These are phyloP conservation scores for Tetranychus truncatus DNA, from an alignment of 2,888 invertebrate genomes.

Conservation along the genomic window DNA sequence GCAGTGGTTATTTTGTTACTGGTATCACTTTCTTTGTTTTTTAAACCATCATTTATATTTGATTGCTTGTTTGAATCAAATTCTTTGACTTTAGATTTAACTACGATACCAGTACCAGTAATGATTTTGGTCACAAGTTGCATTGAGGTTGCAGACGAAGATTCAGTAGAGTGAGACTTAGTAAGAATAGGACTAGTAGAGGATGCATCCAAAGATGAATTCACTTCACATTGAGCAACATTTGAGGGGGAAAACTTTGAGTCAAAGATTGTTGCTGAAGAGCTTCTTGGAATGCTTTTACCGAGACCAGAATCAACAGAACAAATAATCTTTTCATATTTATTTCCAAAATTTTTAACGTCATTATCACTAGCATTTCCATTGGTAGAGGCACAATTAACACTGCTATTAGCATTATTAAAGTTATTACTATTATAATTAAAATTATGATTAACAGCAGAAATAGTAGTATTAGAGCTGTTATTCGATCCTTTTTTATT, in stretches of 20 bases:
- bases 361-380: too few relatives aligned
- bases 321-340: too few relatives aligned
- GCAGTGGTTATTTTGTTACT: neutral
- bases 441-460: neutral
- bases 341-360: too few relatives aligned
- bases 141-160: neutral
- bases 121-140: neutral
- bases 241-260: neutral
- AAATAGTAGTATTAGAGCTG: neutral
- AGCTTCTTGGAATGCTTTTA: neutral
- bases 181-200: neutral
- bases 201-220: slow-evolving; percentile 3
- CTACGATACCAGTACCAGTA: neutral
- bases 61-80: neutral
- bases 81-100: neutral
- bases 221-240: neutral
- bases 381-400: too few relatives aligned
- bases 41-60: neutral
- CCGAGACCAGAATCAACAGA: neutral
- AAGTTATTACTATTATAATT: neutral
- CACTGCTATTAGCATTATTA: too few relatives aligned
- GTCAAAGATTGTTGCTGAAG: neutral
- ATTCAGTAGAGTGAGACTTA: neutral
- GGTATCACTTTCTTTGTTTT: neutral
- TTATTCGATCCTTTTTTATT: neutral